phyloP scores from a whole-genome alignment of 1,140 invertebrate species.

The Armadillidium nasatum region DNA sequence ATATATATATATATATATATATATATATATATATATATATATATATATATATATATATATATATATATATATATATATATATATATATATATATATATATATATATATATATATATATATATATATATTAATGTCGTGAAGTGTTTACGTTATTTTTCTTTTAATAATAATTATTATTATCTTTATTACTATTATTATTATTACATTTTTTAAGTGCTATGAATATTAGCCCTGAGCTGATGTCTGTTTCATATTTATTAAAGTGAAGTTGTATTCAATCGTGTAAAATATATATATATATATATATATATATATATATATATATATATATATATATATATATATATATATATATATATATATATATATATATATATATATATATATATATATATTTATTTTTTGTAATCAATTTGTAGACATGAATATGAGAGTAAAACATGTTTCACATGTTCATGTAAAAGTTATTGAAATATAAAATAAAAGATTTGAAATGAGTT shows the following conservation, averaged over 20 bases:
- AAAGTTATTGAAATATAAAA: too few species aligned
- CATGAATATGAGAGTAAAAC: too few species aligned
- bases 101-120: too few species aligned
- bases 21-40: neutral
- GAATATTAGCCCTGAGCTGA: neutral
- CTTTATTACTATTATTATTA: slow-evolving; percentile 4
- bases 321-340: slow-evolving; percentile 13
- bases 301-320: neutral
- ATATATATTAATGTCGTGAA: too few species aligned
- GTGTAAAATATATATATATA: too few species aligned
- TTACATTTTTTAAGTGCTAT: neutral
- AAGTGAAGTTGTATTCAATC: neutral
- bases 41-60: too few species aligned
- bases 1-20: slow-evolving; percentile 6
- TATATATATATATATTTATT: slow-evolving; percentile 33
- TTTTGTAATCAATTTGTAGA: slow-evolving; percentile 1
- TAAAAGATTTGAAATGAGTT: too few species aligned
- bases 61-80: too few species aligned
- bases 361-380: slow-evolving; percentile 34
- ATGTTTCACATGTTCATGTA: too few species aligned
- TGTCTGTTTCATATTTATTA: neutral
- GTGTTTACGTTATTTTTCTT: too few species aligned
- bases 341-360: slow-evolving; percentile 15
- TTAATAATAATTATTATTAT: neutral
- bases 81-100: too few species aligned